These are phyloP conservation scores for Delia radicum DNA, from an alignment of 1,140 invertebrate genomes.

Conservation along the genomic window DNA sequence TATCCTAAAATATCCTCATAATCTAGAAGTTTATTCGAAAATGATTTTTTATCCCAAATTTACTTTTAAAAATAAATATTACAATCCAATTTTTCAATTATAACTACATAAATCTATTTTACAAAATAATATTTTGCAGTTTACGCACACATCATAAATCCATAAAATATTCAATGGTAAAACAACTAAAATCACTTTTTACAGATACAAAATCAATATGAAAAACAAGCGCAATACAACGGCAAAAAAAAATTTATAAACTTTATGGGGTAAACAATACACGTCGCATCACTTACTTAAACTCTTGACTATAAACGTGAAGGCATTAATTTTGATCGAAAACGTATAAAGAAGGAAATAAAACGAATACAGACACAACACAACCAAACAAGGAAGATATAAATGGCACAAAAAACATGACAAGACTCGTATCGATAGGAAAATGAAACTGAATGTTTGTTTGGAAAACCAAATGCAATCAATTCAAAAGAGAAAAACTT, in stretches of 20 bases:
- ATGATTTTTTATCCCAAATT: no score
- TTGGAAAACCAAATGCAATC: background rate
- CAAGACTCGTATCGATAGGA: background rate
- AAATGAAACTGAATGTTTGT: background rate
- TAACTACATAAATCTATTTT: background rate
- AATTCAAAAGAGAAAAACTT: background rate
- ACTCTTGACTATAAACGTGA: slow-evolving; percentile 9
- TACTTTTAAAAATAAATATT: background rate
- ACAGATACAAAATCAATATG: background rate
- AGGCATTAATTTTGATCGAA: slow-evolving; percentile 12
- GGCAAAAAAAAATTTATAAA: background rate
- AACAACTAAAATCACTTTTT: background rate
- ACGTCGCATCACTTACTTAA: slow-evolving; percentile 19
- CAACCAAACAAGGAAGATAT: background rate
- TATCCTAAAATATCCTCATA: no score
- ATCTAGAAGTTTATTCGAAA: no score
- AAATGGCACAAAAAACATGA: background rate
- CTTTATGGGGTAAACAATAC: background rate
- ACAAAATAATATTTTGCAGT: background rate
- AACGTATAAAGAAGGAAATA: background rate
- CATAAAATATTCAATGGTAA: background rate
- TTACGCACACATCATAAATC: background rate
- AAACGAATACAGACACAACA: background rate
- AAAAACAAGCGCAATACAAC: no score
- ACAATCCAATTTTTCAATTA: background rate